These are phyloP conservation scores for Vanessa cardui DNA, from an alignment of 2,888 invertebrate genomes.

Conservation along the genomic window DNA sequence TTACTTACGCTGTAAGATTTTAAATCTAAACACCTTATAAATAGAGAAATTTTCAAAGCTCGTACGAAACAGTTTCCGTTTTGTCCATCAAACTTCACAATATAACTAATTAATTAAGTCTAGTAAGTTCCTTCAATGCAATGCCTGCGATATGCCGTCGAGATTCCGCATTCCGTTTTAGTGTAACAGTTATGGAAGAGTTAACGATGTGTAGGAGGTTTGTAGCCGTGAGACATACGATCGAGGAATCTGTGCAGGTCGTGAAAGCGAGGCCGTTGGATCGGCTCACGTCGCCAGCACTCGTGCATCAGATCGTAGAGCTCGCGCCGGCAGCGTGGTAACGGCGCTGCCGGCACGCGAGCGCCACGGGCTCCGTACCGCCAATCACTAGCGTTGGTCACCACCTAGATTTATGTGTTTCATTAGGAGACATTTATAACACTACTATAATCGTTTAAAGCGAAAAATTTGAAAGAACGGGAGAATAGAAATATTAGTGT, in stretches of 20 bases:
- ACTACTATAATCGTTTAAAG: background rate
- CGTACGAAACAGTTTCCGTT: conserved; percentile 43
- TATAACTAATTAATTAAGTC: background rate
- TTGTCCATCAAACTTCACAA: conserved; percentile 19
- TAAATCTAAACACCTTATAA: conserved; percentile 36
- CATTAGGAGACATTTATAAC: no score
- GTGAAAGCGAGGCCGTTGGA: conserved; percentile 91
- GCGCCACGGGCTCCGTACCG: conserved; percentile 73
- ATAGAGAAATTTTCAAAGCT: conserved; percentile 42
- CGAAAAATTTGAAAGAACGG: no score
- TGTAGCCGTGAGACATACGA: conserved; percentile 87
- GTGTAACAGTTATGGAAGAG: conserved; percentile 11
- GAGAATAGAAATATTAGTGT: background rate
- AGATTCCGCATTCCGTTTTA: background rate
- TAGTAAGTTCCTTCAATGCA: no score
- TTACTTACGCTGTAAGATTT: conserved; percentile 28
- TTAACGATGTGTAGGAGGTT: conserved; percentile 72
- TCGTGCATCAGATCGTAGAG: conserved; percentile 96
- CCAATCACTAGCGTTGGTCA: conserved; percentile 85
- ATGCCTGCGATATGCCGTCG: background rate
- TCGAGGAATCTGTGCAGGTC: conserved; percentile 94
- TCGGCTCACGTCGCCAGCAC: conserved; percentile 93
- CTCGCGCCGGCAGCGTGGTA: conserved; percentile 91
- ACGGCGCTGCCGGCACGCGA: conserved; percentile 82
- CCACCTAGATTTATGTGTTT: conserved; percentile 80